These are phyloP conservation scores for Drosophila melanica DNA, from an alignment of 1,140 invertebrate species.

Conservation along the genomic window DNA sequence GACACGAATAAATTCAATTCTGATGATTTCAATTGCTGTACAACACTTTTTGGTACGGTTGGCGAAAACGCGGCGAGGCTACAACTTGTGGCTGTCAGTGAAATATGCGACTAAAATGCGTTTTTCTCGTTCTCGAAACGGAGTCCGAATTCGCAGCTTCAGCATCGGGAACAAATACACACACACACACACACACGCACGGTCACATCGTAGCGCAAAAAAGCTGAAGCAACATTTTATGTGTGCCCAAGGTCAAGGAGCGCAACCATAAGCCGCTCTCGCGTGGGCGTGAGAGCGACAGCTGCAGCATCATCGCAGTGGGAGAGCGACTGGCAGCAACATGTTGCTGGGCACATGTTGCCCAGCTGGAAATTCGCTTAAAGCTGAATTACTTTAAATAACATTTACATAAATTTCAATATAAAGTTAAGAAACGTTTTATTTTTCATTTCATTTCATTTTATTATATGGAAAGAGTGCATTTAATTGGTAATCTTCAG, in stretches of 20 bases:
- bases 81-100: constrained; percentile 73
- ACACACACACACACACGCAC: constrained; percentile 5
- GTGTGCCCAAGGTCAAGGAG: constrained; percentile 76
- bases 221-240: constrained; percentile 49
- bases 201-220: constrained; percentile 9
- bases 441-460: too few relatives aligned
- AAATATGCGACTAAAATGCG: constrained; percentile 55
- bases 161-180: constrained; percentile 15
- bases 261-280: constrained; percentile 38
- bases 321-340: constrained; percentile 23
- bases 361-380: neutral
- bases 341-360: constrained; percentile 56
- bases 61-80: constrained; percentile 42
- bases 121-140: constrained; percentile 27
- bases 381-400: neutral
- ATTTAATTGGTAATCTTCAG: too few relatives aligned
- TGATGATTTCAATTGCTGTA: constrained; percentile 20
- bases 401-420: too few relatives aligned
- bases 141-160: constrained; percentile 43
- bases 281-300: constrained; percentile 37
- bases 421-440: too few relatives aligned
- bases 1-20: constrained; percentile 21
- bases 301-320: constrained; percentile 37
- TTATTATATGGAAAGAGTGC: too few relatives aligned
- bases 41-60: neutral